phyloP scores from a whole-genome alignment of 2,888 invertebrate genomes.

The Eilema depressum region DNA sequence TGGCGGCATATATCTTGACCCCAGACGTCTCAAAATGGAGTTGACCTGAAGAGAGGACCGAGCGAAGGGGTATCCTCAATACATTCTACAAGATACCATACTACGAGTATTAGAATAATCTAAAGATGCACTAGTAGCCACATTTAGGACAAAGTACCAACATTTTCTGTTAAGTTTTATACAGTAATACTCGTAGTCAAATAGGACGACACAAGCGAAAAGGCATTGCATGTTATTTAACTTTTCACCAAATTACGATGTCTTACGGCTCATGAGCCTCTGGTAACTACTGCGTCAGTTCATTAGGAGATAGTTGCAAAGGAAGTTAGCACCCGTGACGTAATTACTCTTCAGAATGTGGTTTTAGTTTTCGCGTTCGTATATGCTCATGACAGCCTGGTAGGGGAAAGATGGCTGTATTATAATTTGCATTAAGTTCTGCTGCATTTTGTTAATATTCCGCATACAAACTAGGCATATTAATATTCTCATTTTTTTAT shows the following conservation, averaged over 20 bases:
- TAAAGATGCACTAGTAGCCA: background rate
- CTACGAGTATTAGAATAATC: no score
- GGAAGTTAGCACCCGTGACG: constrained; percentile 25
- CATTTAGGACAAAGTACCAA: background rate
- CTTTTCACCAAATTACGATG: constrained; percentile 9
- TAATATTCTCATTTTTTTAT: no score
- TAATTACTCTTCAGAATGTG: constrained; percentile 40
- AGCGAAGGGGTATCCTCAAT: no score
- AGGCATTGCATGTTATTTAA: constrained; percentile 13
- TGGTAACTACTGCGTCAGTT: constrained; percentile 24
- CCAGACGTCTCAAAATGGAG: no score
- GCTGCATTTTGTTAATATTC: no score
- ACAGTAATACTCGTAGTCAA: background rate
- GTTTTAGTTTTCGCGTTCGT: constrained; percentile 25
- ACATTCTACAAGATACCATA: no score
- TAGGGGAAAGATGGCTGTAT: background rate
- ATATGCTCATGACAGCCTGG: constrained; percentile 20
- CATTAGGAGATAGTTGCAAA: constrained; percentile 45
- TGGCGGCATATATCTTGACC: no score
- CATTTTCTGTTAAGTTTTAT: background rate
- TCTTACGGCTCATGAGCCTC: constrained; percentile 17
- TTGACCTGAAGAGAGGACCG: no score
- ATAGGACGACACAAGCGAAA: constrained; percentile 3
- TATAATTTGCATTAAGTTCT: background rate
- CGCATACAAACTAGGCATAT: no score